Evolutionary conservation across 30 jellyfish, hydroid and myxozoan species (phyloP).

Genomic region (Aurelia sp.): DNA sequence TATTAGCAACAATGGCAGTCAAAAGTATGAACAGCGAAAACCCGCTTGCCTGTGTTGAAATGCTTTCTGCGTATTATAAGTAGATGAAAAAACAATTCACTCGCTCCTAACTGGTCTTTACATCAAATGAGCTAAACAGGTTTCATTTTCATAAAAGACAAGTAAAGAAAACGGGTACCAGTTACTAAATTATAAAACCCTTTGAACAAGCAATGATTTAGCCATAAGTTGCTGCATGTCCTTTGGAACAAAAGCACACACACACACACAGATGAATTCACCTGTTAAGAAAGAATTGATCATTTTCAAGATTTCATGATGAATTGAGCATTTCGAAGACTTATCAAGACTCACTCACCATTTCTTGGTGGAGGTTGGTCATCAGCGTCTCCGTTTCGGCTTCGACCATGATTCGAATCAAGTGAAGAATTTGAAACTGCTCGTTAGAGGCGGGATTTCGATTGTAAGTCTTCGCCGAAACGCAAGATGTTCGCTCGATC

Average conservation of each 20-base stretch:
- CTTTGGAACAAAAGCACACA: constrained; percentile 51
- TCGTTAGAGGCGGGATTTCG: no score
- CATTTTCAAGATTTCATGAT: no score
- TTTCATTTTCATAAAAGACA: constrained; percentile 45
- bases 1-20: no score
- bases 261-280: constrained; percentile 23
- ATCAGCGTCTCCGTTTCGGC: constrained; percentile 25
- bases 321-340: no score
- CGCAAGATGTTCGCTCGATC: no score
- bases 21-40: no score
- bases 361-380: constrained; percentile 13
- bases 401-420: constrained; percentile 30
- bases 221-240: constrained; percentile 29
- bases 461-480: no score
- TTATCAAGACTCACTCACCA: constrained; percentile 23
- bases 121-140: constrained; percentile 66
- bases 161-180: constrained; percentile 80
- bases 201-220: constrained; percentile 69
- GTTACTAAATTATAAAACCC: constrained; percentile 67
- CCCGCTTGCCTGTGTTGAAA: no score
- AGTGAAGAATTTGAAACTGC: no score
- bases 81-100: constrained; percentile 2
- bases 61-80: neutral
- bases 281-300: constrained; percentile 43
- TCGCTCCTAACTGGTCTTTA: constrained; percentile 27